Conservation (phyloP, 2,888 invertebrate species). For the Nyleta sp. region DNA sequence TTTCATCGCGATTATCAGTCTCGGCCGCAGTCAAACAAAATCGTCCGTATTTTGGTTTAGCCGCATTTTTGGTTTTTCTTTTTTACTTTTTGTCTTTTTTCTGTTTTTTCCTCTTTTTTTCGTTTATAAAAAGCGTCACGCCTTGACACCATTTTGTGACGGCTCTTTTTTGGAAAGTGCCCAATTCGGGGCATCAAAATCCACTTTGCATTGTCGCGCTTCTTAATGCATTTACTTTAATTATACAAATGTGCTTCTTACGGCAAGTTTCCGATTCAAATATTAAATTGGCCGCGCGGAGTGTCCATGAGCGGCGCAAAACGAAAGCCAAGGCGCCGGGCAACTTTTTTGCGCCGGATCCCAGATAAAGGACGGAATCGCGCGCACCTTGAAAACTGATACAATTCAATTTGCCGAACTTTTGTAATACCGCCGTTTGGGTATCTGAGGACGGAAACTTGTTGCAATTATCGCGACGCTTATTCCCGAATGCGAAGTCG, state of each 20-base stretch:
- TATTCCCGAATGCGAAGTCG: too few species aligned
- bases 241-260: slow-evolving; percentile 54
- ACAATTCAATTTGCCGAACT: slow-evolving; percentile 42
- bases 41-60: too few species aligned
- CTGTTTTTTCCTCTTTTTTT: not conserved
- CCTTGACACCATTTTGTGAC: slow-evolving; percentile 54
- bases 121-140: slow-evolving; percentile 6
- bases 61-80: too few species aligned
- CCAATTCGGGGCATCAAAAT: slow-evolving; percentile 53
- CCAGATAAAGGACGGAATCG: slow-evolving; percentile 41
- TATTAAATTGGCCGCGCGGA: slow-evolving; percentile 42
- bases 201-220: slow-evolving; percentile 45
- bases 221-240: slow-evolving; percentile 56
- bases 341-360: slow-evolving; percentile 24
- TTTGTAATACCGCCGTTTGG: slow-evolving; percentile 21
- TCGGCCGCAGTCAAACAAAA: too few species aligned
- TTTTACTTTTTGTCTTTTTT: not conserved
- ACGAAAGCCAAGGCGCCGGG: slow-evolving; percentile 32
- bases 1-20: not conserved
- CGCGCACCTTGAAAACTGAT: slow-evolving; percentile 33
- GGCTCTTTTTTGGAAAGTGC: slow-evolving; percentile 51
- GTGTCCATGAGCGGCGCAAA: slow-evolving; percentile 45
- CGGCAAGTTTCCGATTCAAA: slow-evolving; percentile 47
- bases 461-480: not conserved
- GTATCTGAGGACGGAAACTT: slow-evolving; percentile 10